Evolutionary conservation across 1,140 invertebrate species (phyloP), one percentile per base, ranked within the genome.

Genomic region (Zaprionus gabonicus): DNA sequence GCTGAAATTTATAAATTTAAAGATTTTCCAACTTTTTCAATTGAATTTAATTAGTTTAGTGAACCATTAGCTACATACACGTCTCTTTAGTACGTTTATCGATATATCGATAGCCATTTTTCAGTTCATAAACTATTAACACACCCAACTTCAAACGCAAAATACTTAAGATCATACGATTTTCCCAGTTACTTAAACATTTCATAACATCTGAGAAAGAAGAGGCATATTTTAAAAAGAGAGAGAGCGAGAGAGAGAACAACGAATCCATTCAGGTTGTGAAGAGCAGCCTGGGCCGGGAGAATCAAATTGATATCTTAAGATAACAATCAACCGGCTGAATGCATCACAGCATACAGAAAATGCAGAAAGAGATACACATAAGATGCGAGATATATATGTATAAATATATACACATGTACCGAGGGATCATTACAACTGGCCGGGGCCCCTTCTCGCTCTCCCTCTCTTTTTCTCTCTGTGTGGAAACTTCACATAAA

Each of bases 401-500:
- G 49, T 53, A 53, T 20, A 53, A 4, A 53, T 53, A 25, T 10
- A 53, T 20, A 53, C 20, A 53, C 9, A 56, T 56, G 53, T 56
- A 31, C 7, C 27, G 15, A 28, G 31, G 44, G 67, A 53, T 53
- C 68, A 70, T 55, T 69, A 64, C 51, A 44, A 27, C 46, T 25
- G 41, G 60, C 25, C 20, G n/a, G 15, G 20, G 15, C 7, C 13
- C 23, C 53, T 12, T 3, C 31, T 34, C 31, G 7, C 49, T 17
- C 27, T 17, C 10, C 12, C 44, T 62, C 36, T 13, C 49, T 12
- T 58, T 36, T 20, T 38, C 23, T 36, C 46, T 34, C 25, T 62
- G n/a, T 23, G 15, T 46, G 31, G 38, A 10, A 58, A 27, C 44
- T 67, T 41, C 84, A 88, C 81, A 87, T 87, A 87, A 87, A 87